Base-by-base conservation (phyloP, 2,113 vertebrate genomes). In the Syngnathus scovelli region DNA sequence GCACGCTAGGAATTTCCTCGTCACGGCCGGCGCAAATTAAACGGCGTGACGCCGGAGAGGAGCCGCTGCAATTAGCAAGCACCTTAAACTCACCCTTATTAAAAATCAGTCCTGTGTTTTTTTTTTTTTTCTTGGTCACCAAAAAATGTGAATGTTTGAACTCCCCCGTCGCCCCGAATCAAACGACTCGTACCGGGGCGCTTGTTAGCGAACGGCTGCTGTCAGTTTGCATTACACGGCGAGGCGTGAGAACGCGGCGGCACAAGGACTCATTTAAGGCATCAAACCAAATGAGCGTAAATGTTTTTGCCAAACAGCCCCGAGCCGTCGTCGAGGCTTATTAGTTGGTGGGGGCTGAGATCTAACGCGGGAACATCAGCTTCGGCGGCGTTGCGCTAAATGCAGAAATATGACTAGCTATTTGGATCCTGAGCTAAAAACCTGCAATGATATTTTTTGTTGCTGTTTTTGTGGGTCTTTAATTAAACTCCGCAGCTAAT, bases 291-390 rank as follows among this genome's bases (percentile, higher is more conserved):
- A 82, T 37, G 23, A 79, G 78, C 81, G 67, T 85, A 85, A 85
- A 88, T 86, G 78, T 70, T 84, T 88, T 58, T 84, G 86, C 85
- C 83, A 86, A 85, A 88, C 71, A 80, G 82, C 88, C 83, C 56
- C 73, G 64, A 86, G 85, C 83, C 63, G 68, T 33, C 73, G 82
- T 87, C 83, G 71, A 79, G 72, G 69, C 16, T 55, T 80, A 84
- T 89, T 81, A 84, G 67, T 72, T 68, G 63, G 64, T 72, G 72
- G 15, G 64, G 79, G 55, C 55, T 77, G 65, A 71, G 78, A 84
- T 85, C 72, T 81, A 71, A 87, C 79, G 75, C 56, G 36, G 55
- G 61, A 55, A 75, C 78, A 67, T 64, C 46, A 37, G 66, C 77
- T 71, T 86, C 81, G 78, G 77, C 78, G 69, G 65, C 70, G 72